Evolutionary conservation across 2,797 vertebrate genomes (phyloP).

Genomic region (Rhinella marina): DNA sequence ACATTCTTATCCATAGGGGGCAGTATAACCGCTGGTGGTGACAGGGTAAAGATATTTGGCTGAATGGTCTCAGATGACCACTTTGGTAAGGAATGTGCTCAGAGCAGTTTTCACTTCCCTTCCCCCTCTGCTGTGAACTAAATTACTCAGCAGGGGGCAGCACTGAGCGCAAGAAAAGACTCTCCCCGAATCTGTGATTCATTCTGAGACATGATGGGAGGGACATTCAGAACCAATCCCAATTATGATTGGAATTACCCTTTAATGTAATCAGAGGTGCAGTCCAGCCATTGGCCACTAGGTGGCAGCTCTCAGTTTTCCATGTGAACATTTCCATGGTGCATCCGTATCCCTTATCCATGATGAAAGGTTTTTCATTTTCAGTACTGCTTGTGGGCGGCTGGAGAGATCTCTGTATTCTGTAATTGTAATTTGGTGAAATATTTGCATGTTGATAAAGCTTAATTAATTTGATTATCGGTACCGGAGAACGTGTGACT

Average conservation of each 20-base stretch:
- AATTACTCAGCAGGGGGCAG: not conserved
- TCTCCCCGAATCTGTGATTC: too few relatives aligned
- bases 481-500: not conserved
- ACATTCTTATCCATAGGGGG: not conserved
- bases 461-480: not conserved
- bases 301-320: not conserved
- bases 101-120: not conserved
- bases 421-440: conserved; percentile 13
- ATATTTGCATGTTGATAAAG: conserved; percentile 17
- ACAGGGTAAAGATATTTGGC: not conserved
- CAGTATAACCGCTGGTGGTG: not conserved
- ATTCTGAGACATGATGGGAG: too few relatives aligned
- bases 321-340: not conserved
- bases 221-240: not conserved
- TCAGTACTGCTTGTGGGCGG: not conserved
- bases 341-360: not conserved
- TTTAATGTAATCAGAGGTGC: not conserved
- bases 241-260: not conserved
- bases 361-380: not conserved
- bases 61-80: not conserved
- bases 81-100: not conserved
- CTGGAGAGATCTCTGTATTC: not conserved
- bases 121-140: not conserved
- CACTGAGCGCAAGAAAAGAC: not conserved
- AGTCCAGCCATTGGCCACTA: conserved; percentile 28